Percentiles rank a stretch among this genome's conserved stretches.
Conservation (phyloP, 2,797 vertebrate species). For the Taeniopygia guttata region DNA sequence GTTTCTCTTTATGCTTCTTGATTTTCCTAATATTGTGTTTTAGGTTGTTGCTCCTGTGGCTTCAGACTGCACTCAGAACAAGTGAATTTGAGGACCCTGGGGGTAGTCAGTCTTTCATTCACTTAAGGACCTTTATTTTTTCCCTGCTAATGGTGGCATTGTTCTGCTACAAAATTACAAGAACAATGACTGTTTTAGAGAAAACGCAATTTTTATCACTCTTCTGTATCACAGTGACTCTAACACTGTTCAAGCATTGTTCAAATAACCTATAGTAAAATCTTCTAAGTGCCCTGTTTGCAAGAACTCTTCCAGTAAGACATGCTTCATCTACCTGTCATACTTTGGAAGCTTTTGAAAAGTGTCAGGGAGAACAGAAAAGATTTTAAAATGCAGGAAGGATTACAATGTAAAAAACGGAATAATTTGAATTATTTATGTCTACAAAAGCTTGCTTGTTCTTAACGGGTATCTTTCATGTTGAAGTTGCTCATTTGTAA, state of each 20-base stretch:
- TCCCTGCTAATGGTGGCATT: not conserved
- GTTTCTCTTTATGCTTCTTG: not conserved
- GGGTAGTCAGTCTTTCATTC: not conserved
- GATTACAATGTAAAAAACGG: not conserved
- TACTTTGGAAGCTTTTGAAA: not conserved
- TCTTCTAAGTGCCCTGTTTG: not conserved
- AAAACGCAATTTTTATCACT: not conserved
- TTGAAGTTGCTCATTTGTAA: not conserved
- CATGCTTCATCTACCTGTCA: not conserved
- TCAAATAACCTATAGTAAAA: not conserved
- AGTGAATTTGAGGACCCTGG: not conserved
- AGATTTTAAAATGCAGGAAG: not conserved
- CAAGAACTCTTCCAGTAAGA: not conserved
- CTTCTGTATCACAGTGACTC: not conserved
- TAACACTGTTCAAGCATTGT: not conserved
- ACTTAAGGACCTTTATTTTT: not conserved
- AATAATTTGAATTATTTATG: not conserved
- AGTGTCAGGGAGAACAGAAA: not conserved
- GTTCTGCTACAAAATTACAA: not conserved
- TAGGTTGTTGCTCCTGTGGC: not conserved
- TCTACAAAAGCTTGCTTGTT: not conserved
- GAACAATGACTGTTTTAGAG: not conserved
- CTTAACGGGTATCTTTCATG: not conserved
- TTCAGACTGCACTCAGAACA: not conserved
- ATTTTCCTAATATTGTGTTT: not conserved